Base-by-base conservation (phyloP, 2,888 invertebrate species). In the Belgica antarctica region DNA sequence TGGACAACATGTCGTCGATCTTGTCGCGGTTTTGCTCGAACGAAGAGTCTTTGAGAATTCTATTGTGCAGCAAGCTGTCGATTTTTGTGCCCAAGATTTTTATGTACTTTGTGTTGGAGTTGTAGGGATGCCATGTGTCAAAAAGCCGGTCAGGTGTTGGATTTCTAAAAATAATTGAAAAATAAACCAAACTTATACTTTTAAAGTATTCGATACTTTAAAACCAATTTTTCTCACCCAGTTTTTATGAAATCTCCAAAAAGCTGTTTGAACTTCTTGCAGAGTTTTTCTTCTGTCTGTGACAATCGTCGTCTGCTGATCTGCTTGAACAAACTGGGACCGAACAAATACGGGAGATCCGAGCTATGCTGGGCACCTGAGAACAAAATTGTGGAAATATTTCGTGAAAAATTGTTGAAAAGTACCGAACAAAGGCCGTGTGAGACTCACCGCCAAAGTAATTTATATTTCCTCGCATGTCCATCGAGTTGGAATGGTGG, bases 321-420 rank as follows among this genome's bases (percentile, higher is more conserved):
- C 80, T 88, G 87, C 73, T 87, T 85, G 75, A 87, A 83, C 41
- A 88, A 76, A 34, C 85, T 82, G 46, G 88, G 87, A 2, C 89
- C 89, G 73, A 89, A 81, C 25, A 89, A 76, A 31, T 87, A 80
- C 8, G 88, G 81, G 71, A 89, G 77, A 77, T 89, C 89, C 0
- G 87, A 82, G 3, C 87, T 86, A 73, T 88, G 87, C 0, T 84
- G 82, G n/a, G 86, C 84, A 70, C 88, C 88, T 68, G n/a, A 10
- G 34, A 19, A 62, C 41, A 34, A 31, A 19, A n/a, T 62, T 28
- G 25, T 19, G 31, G 12, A 46, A 25, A 46, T 25, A 1, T 22
- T 34, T 31, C 34, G 12, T 46, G 12, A 7, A 59, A n/a, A 59
- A 59, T n/a, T n/a, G n/a, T n/a, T n/a, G n/a, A n/a, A n/a, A n/a